Base-by-base conservation (phyloP, 1,140 invertebrate genomes). In the Heterodera schachtii region DNA sequence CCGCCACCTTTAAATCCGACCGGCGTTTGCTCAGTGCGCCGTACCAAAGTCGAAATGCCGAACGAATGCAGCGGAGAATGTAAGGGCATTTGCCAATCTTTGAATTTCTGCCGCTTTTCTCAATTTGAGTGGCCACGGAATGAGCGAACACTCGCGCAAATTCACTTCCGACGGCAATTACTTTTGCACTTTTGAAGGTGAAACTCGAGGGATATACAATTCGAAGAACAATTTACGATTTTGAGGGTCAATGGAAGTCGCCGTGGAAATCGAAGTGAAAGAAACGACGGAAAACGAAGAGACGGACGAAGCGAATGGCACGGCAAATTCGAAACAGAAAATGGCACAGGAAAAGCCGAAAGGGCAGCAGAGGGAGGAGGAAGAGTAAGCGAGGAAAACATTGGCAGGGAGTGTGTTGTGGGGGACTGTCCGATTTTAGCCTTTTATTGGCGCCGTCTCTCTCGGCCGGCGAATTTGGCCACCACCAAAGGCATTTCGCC, bases 241-340 rank as follows among this genome's bases (percentile, higher is more conserved):
- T 73, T 47, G 16, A 78, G 76, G 76, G 41, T 31, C 1, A 57
- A 19, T 71, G 44, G 78, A 52, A 43, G 78, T 79, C 49, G 78
- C 78, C 7, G 78, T 44, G 13, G 78, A 79, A 46, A 73, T 79
- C 7, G 66, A 79, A n/a, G 78, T 79, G 70, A 46, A 79, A 31
- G 78, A n/a, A 2, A 41, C 16, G 49, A 73, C 16, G 49, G 78
- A 79, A 31, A 44, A 44, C 44, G 78, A 71, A 31, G 44, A 16
- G 73, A 47, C 44, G 21, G 44, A 16, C 3, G 78, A 71, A 41
- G 7, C 2, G 69, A 43, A 1, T 41, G 13, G 43, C 11, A 31
- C 31, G 31, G 69, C 43, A 13, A 78, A 78, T 78, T 67, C 43
- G 1, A 57, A 64, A 1, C 46, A 13, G 11, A 75, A 75, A 57